phyloP scores from a whole-genome alignment of 1,140 invertebrate genomes.

The Microplitis mediator region DNA sequence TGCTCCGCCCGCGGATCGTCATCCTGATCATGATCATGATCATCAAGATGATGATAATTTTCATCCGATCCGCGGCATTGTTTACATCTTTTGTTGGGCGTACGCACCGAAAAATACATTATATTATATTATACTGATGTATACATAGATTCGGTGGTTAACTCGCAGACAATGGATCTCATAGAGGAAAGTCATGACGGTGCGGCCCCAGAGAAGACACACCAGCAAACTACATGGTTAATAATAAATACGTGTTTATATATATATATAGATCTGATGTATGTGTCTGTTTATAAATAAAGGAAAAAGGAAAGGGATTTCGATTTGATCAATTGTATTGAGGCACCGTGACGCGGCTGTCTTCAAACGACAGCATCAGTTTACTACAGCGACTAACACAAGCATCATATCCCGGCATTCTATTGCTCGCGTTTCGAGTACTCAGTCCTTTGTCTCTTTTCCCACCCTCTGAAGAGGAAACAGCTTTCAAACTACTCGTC shows the following conservation, averaged over 20 bases:
- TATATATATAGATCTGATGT: neutral
- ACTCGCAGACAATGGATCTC: no score
- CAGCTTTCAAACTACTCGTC: neutral
- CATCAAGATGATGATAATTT: no score
- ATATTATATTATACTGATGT: neutral
- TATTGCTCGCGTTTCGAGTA: neutral
- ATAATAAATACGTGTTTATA: neutral
- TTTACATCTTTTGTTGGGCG: no score
- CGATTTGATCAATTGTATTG: slow-evolving; percentile 19
- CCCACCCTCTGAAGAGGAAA: neutral
- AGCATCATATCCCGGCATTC: neutral
- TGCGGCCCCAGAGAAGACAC: neutral
- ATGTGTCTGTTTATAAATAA: no score
- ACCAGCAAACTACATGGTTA: neutral
- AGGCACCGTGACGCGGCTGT: slow-evolving; percentile 14
- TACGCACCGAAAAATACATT: no score
- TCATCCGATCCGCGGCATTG: no score
- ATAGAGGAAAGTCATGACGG: neutral
- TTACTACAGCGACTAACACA: neutral
- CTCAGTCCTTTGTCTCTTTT: neutral
- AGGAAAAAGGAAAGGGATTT: neutral
- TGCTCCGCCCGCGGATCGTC: no score
- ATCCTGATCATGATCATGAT: no score
- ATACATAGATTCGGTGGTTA: neutral
- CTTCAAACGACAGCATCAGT: neutral